Evolutionary conservation across 2,797 vertebrate species (phyloP).

Genomic region (Iguana delicatissima): DNA sequence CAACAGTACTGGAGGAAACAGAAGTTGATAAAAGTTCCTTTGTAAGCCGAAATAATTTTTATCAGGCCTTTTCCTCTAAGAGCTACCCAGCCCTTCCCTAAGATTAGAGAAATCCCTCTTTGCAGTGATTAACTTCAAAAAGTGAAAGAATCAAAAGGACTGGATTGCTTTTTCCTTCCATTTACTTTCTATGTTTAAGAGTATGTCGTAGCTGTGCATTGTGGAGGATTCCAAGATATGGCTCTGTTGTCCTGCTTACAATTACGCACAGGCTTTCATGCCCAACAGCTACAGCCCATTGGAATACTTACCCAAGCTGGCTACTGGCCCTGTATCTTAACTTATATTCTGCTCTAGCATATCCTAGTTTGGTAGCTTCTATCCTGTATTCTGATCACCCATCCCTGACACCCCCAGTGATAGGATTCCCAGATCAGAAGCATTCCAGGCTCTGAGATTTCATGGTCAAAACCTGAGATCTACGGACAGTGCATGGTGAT

Average conservation of each 20-base stretch:
- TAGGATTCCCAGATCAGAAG: too few species aligned
- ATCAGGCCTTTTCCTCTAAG: slow-evolving; percentile 46
- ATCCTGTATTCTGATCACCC: too few species aligned
- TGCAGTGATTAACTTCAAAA: slow-evolving; percentile 29
- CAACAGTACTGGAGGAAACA: slow-evolving; percentile 57
- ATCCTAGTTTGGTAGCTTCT: too few species aligned
- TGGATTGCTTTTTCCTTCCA: background rate
- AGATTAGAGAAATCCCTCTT: slow-evolving; percentile 38
- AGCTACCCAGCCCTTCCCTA: slow-evolving; percentile 54
- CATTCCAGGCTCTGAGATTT: too few species aligned
- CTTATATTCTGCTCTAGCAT: too few species aligned
- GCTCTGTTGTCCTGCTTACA: background rate
- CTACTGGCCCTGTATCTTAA: too few species aligned
- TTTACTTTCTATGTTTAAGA: background rate
- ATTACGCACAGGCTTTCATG: background rate
- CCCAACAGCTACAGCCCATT: background rate
- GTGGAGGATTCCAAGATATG: background rate
- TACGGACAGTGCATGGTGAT: too few species aligned
- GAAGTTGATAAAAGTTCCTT: slow-evolving; percentile 49
- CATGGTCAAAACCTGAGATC: too few species aligned
- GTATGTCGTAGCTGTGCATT: background rate
- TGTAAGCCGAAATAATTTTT: slow-evolving; percentile 52
- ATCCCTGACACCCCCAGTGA: too few species aligned
- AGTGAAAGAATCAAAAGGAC: background rate
- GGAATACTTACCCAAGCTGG: too few species aligned